Evolutionary conservation across 2,113 vertebrate genomes (phyloP), one percentile per base, ranked within the genome.

Genomic region (Paramisgurnus dabryanus): DNA sequence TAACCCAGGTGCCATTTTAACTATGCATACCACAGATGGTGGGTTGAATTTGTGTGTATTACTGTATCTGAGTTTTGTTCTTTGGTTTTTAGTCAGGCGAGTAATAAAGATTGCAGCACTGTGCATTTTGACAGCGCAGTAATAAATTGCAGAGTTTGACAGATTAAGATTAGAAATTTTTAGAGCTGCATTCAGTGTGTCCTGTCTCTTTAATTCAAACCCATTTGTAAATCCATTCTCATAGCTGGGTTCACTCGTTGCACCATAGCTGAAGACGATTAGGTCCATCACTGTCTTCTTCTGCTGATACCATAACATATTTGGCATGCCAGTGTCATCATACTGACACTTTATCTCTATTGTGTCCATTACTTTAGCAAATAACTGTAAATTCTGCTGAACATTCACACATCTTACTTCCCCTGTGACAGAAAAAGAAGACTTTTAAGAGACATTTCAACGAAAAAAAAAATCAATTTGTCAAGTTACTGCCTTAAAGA

Each of bases 301-400:
- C 9, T 89, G 87, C 58, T 88, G 88, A 76, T 92, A 92, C 90
- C 91, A 92, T 40, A 85, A 39, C 89, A 92, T 92, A 0, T 57
- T 0, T 7, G 0, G 0, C 11, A 68, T 83, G 78, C 0, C 0
- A 13, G 0, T 78, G 0, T 89, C 86, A 18, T 89, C 34, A 47
- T 92, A 88, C 6, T 40, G 83, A 50, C 91, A 92, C 0, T 41
- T 17, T 3, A 92, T 87, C 4, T 83, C 43, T 55, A 85, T 3
- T 4, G 2, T 12, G 0, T 0, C 47, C 3, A 39, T 77, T 43
- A 85, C 12, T 1, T 45, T 3, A 17, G 79, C 86, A 0, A 89
- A 83, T 39, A 85, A 41, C 0, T 83, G 4, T 17, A 81, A 18
- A 75, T 63, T 83, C 17, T 87, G 87, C 0, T 81, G 3, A 78